Conservation (phyloP, 2,797 vertebrate genomes). For the Scolopax rusticola region DNA sequence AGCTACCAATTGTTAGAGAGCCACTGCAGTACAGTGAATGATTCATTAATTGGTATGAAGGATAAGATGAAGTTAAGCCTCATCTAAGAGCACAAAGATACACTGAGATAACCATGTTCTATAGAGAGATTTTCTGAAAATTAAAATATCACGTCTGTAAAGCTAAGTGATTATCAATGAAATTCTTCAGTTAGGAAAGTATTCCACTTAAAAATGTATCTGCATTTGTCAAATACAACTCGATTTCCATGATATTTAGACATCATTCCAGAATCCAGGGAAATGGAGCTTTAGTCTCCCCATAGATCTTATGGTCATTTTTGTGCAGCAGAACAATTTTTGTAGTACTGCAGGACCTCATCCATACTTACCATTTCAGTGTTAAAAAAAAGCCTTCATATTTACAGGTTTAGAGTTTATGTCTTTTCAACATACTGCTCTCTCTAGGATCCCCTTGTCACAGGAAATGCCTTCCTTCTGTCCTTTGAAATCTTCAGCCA, state of each 20-base stretch:
- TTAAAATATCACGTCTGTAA: not conserved
- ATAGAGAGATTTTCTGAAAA: not conserved
- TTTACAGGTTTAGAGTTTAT: not conserved
- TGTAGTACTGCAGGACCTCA: not conserved
- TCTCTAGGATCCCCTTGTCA: not conserved
- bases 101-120: not conserved
- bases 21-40: not conserved
- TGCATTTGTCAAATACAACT: not conserved
- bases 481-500: not conserved
- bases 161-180: not conserved
- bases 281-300: not conserved
- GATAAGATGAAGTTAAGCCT: not conserved
- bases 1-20: not conserved
- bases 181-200: not conserved
- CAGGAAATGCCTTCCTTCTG: not conserved
- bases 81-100: not conserved
- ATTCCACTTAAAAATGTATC: not conserved
- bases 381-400: not conserved
- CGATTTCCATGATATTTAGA: not conserved
- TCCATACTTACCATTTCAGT: not conserved
- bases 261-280: not conserved
- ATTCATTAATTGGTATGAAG: slow-evolving; percentile 1
- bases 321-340: not conserved
- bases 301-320: not conserved
- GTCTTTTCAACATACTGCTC: not conserved